A percentile compares a stretch with the other conserved stretches of the same genome.
phyloP scores from a whole-genome alignment of 2,888 invertebrate genomes.

The Gibbula magus region DNA sequence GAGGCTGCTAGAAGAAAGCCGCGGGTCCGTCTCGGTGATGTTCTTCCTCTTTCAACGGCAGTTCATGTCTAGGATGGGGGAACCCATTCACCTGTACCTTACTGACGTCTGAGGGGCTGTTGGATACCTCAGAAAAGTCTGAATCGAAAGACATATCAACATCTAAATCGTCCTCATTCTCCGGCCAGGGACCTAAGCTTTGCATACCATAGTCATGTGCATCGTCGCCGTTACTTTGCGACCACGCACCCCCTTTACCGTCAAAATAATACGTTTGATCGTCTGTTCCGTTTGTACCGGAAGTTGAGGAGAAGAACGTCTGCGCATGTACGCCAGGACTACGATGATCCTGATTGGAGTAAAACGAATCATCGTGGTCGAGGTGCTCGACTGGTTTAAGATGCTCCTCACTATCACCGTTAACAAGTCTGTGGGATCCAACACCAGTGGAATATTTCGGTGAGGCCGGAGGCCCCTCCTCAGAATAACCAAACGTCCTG shows the following conservation, averaged over 20 bases:
- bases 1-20: background rate
- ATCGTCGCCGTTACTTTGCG: background rate
- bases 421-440: background rate
- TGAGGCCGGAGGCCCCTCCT: slow-evolving; percentile 6
- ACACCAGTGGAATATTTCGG: background rate
- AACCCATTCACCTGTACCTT: slow-evolving; percentile 2
- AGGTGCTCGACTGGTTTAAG: slow-evolving; percentile 9
- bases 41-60: background rate
- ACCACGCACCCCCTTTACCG: slow-evolving; percentile 13
- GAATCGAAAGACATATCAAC: slow-evolving; percentile 50
- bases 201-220: background rate
- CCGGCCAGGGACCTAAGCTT: slow-evolving; percentile 44
- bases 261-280: slow-evolving; percentile 12
- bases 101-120: background rate
- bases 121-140: slow-evolving; percentile 36
- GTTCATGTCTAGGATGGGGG: background rate
- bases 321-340: background rate
- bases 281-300: background rate
- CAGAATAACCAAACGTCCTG: slow-evolving; percentile 19
- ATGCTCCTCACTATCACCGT: background rate
- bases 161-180: slow-evolving; percentile 35
- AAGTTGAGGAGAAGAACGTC: background rate
- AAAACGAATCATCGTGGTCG: slow-evolving; percentile 10
- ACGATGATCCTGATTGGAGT: background rate
- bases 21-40: background rate